Conservation (phyloP, 2,113 vertebrate species). For the Poeciliopsis prolifica region DNA sequence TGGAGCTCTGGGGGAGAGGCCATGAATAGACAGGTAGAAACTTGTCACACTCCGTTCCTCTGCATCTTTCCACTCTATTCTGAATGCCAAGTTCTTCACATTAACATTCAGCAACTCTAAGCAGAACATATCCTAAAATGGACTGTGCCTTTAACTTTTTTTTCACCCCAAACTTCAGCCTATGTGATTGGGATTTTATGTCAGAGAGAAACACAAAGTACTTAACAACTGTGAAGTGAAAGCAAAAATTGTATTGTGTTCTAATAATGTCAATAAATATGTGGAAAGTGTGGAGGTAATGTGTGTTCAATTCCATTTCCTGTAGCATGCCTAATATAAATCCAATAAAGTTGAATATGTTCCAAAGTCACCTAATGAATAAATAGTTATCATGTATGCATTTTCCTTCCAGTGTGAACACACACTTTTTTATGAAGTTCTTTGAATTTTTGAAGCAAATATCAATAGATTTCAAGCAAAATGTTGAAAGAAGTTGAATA, state of each 20-base stretch:
- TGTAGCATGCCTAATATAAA: background rate
- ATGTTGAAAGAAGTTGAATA: no score
- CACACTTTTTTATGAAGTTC: no score
- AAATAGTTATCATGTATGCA: no score
- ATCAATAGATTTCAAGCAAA: no score
- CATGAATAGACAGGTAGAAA: constrained; percentile 58
- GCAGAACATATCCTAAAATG: background rate
- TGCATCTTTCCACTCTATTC: constrained; percentile 23
- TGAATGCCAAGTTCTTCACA: background rate
- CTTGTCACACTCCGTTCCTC: constrained; percentile 29
- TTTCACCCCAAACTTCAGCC: background rate
- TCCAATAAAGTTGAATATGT: no score
- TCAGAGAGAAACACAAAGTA: background rate
- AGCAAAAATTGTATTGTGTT: background rate
- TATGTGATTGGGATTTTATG: background rate
- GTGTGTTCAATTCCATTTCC: background rate
- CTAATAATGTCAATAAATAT: background rate
- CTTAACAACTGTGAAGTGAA: background rate
- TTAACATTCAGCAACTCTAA: background rate
- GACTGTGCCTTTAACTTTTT: background rate
- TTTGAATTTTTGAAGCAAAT: no score
- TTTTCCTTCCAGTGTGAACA: no score
- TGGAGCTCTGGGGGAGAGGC: constrained; percentile 40
- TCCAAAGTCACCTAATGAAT: no score
- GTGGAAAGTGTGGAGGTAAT: background rate